Evolutionary conservation across 1,140 invertebrate genomes (phyloP).

Genomic region (Bilobella aurantiaca): DNA sequence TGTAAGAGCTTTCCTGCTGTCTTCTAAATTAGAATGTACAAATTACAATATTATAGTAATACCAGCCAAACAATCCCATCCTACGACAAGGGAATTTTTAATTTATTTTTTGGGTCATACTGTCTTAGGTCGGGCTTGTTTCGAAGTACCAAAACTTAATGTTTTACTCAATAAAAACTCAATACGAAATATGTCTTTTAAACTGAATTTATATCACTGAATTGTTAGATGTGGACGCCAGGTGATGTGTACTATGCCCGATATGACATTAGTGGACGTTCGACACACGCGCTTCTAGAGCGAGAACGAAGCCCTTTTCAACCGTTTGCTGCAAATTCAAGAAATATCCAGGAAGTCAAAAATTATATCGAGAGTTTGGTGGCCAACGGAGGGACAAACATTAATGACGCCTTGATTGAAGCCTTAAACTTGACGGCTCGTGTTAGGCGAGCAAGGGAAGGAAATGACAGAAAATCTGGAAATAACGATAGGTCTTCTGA

Average conservation of each 20-base stretch:
- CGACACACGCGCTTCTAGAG: no score
- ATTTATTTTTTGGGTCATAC: no score
- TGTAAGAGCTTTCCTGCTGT: no score
- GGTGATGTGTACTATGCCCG: not conserved
- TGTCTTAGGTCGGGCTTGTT: no score
- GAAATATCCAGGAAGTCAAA: slow-evolving; percentile 49
- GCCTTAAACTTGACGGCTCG: slow-evolving; percentile 43
- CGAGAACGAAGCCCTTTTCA: not conserved
- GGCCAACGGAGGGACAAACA: slow-evolving; percentile 51
- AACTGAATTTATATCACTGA: not conserved
- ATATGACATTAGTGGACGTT: no score
- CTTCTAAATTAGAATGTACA: no score
- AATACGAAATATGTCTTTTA: no score
- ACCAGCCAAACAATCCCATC: no score
- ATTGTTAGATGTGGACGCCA: not conserved
- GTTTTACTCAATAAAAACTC: no score
- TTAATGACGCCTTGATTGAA: slow-evolving; percentile 49
- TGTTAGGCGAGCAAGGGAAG: slow-evolving; percentile 13
- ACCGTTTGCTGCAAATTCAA: slow-evolving; percentile 40
- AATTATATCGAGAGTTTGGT: slow-evolving; percentile 46
- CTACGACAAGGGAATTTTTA: no score
- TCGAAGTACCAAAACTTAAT: no score
- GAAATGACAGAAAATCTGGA: slow-evolving; percentile 1
- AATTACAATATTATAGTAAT: not conserved
- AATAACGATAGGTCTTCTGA: not conserved